Evolutionary conservation across 2,797 vertebrate species (phyloP).

Genomic region (Gobio occitaniae): DNA sequence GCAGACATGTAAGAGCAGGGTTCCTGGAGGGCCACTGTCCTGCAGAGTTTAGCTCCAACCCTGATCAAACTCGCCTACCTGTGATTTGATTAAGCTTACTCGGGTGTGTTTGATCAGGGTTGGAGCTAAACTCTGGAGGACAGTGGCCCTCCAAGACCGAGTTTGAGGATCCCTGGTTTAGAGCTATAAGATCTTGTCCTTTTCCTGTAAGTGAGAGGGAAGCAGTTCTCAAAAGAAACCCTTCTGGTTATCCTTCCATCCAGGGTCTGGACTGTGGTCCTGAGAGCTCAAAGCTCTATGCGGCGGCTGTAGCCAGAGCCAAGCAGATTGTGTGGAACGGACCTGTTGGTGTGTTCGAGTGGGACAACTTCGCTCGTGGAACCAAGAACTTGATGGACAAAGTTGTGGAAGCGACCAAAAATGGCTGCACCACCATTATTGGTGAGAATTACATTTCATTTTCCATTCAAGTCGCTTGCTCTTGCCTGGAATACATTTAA

Average conservation of each 20-base stretch:
- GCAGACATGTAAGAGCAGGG: not conserved
- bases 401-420: slow-evolving; percentile 92
- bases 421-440: slow-evolving; percentile 92
- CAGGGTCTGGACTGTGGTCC: slow-evolving; percentile 96
- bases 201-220: not conserved
- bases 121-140: too few relatives aligned
- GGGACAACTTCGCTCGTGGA: slow-evolving; percentile 91
- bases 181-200: not conserved
- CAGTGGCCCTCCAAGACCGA: too few relatives aligned
- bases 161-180: not conserved
- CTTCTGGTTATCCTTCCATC: not conserved
- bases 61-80: too few relatives aligned
- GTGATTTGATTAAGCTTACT: too few relatives aligned
- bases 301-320: slow-evolving; percentile 87
- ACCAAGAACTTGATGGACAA: slow-evolving; percentile 98
- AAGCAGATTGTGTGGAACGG: slow-evolving; percentile 99
- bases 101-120: too few relatives aligned
- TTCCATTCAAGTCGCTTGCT: not conserved
- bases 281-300: slow-evolving; percentile 88
- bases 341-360: slow-evolving; percentile 96
- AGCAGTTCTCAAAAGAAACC: not conserved
- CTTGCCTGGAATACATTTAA: not conserved
- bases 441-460: slow-evolving; percentile 76
- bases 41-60: too few relatives aligned
- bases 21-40: too few relatives aligned